Percentiles rank a stretch among this genome's conserved stretches.
phyloP scores from a whole-genome alignment of 2,888 invertebrate species.

The Phaedon cochleariae region DNA sequence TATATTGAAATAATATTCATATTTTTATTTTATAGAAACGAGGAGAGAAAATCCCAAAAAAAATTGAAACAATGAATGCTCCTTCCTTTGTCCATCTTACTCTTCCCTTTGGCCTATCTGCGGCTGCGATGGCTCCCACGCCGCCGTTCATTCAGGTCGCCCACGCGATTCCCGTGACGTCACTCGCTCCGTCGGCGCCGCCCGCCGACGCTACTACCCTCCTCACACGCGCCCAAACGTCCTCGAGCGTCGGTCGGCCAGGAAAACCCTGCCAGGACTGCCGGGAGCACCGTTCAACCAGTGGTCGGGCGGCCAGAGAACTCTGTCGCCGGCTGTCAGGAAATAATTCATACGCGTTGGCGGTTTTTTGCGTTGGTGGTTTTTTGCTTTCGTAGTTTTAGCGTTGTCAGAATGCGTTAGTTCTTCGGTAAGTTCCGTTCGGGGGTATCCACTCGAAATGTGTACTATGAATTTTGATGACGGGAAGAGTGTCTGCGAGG shows the following conservation, averaged over 20 bases:
- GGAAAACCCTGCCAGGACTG: neutral
- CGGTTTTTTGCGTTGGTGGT: neutral
- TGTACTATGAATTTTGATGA: neutral
- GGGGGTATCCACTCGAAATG: neutral
- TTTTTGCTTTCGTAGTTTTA: neutral
- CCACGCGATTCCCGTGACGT: conserved; percentile 68
- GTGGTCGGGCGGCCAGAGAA: neutral
- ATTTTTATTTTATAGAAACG: too few species aligned
- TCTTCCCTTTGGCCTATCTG: conserved; percentile 35
- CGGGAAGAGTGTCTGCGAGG: neutral
- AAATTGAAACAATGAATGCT: too few species aligned
- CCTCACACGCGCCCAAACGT: conserved; percentile 19
- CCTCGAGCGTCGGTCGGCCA: conserved; percentile 15
- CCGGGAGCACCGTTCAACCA: neutral
- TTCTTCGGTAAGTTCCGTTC: too few species aligned
- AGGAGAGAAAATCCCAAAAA: too few species aligned
- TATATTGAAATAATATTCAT: too few species aligned
- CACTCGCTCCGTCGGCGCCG: conserved; percentile 64
- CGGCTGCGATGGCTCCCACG: conserved; percentile 52
- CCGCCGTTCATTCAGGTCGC: conserved; percentile 54
- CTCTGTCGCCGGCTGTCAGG: neutral
- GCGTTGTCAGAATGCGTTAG: too few species aligned
- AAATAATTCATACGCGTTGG: too few species aligned
- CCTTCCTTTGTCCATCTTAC: conserved; percentile 7
- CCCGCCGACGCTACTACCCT: conserved; percentile 29